Evolutionary conservation across 2,113 vertebrate genomes (phyloP).

Genomic region (Poeciliopsis occidentalis): DNA sequence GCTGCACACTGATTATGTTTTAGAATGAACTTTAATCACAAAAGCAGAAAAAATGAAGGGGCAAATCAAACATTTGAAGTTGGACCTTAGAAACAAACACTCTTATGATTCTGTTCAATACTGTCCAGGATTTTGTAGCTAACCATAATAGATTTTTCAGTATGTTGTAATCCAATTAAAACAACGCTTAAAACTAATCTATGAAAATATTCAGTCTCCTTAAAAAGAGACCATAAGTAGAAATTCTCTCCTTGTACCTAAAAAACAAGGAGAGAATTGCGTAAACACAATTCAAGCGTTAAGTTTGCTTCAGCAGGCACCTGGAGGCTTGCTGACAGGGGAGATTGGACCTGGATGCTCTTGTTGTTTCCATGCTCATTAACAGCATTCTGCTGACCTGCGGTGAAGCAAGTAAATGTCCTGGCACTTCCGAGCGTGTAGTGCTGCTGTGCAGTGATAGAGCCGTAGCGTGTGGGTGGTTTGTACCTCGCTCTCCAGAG

Average conservation of each 20-base stretch:
- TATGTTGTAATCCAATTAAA: not conserved
- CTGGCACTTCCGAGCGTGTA: not conserved
- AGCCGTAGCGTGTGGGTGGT: conserved; percentile 22
- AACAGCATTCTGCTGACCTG: conserved; percentile 48
- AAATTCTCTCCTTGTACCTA: conserved; percentile 9
- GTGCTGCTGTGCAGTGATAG: conserved; percentile 15
- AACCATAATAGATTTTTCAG: not conserved
- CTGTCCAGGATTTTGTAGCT: not conserved
- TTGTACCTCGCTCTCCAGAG: conserved; percentile 94
- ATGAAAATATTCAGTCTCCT: not conserved
- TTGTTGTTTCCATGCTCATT: conserved; percentile 48
- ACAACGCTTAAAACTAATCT: not conserved
- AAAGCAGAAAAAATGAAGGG: no score
- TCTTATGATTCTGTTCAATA: no score
- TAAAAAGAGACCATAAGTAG: not conserved
- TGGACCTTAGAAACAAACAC: no score
- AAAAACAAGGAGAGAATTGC: not conserved
- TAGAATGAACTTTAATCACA: no score
- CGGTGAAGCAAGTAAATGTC: conserved; percentile 24
- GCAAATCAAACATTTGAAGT: no score
- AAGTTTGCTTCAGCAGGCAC: conserved; percentile 27
- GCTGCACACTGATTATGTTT: no score
- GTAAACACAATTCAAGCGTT: conserved; percentile 10
- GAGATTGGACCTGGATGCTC: conserved; percentile 36
- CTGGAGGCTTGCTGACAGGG: conserved; percentile 36